Base-by-base conservation (phyloP, 2,113 vertebrate genomes). In the Garra rufa region DNA sequence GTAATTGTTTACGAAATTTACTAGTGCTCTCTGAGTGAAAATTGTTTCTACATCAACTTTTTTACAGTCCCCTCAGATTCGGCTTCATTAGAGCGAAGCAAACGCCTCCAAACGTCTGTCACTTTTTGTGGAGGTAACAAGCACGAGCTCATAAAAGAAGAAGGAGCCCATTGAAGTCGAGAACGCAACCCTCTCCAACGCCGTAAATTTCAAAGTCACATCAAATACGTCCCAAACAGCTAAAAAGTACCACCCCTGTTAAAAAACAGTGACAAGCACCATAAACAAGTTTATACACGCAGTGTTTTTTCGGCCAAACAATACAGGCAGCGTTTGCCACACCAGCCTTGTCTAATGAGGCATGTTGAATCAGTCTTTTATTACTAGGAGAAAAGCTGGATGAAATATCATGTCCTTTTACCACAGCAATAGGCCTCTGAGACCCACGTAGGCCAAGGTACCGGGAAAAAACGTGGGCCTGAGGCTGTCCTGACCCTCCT, bases 81-180 rank as follows among this genome's bases (percentile, higher is more conserved):
- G 26, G 52, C 30, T 38, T 70, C 19, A n/a, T 69, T 69, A 69
- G 34, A 70, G 34, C 8, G 50, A 75, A 48, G 13, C 46, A 50
- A 75, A 75, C 15, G 6, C 24, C 44, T 46, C 24, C 26, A 30
- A 75, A 75, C 28, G 9, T 50, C 46, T 28, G 26, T 75, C 15
- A 50, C n/a, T 21, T 48, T 75, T 52, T 28, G 15, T 30, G 19
- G 17, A 87, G 86, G 67, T 82, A 86, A 83, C 81, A 89, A 79
- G 86, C 86, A 81, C 67, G 65, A 24, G 79, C 14, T n/a, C 6
- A 4, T 74, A 67, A 63, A 57, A 59, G 34, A 77, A 59, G 57
- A n/a, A 46, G n/a, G 38, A 41, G 46, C 43, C 38, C 24, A 46
- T 26, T 21, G 17, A 19, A 19, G 75, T 81, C 73, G 71, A 75